Evolutionary conservation across 2,888 invertebrate genomes (phyloP).

Genomic region (Cephonodes hylas): DNA sequence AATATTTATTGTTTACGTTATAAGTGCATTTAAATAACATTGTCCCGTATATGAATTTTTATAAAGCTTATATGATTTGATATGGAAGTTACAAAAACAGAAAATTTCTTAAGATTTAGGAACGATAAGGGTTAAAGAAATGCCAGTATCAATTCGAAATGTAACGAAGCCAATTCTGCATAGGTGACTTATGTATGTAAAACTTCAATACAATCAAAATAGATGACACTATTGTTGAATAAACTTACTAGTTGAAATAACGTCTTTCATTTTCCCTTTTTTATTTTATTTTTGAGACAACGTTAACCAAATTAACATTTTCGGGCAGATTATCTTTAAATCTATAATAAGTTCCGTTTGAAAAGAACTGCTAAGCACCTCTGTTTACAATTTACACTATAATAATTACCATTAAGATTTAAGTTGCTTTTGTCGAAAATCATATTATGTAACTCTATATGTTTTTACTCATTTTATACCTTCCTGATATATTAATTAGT

Average conservation of each 20-base stretch:
- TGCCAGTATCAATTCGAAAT: not conserved
- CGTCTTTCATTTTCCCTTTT: conserved; percentile 21
- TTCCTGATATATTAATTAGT: too few species aligned
- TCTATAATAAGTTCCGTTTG: too few species aligned
- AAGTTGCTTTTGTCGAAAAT: too few species aligned
- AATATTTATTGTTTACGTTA: not conserved
- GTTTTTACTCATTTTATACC: too few species aligned
- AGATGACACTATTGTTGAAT: conserved; percentile 49
- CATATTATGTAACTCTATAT: too few species aligned
- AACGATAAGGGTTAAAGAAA: not conserved
- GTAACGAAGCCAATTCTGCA: not conserved
- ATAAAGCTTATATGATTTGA: not conserved
- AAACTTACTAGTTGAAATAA: conserved; percentile 42
- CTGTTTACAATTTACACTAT: too few species aligned
- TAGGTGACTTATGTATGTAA: not conserved
- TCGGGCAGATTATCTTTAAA: too few species aligned
- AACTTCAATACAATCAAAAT: conserved; percentile 14
- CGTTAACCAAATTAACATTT: not conserved
- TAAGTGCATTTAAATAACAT: not conserved
- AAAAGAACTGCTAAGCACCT: too few species aligned
- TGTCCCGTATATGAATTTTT: not conserved
- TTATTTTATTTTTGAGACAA: not conserved
- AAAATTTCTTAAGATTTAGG: not conserved
- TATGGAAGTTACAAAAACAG: not conserved
- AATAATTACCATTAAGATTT: too few species aligned